Evolutionary conservation across 2,113 vertebrate species (phyloP).

Genomic region (Phyllostomus discolor): DNA sequence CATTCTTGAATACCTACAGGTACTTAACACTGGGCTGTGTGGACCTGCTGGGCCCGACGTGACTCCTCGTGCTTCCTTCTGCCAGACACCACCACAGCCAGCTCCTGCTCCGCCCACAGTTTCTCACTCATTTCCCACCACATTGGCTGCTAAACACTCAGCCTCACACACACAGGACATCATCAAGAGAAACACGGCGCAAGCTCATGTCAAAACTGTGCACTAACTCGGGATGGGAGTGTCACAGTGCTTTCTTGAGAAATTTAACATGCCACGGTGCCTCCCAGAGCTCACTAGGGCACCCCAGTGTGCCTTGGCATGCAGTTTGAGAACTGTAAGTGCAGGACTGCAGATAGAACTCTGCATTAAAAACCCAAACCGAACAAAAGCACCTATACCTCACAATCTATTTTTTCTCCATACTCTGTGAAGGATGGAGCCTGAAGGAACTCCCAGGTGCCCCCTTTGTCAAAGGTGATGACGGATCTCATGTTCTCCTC

Average conservation of each 20-base stretch:
- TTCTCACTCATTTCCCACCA: background rate
- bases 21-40: background rate
- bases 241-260: background rate
- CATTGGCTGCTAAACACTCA: background rate
- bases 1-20: background rate
- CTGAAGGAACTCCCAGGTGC: conserved; percentile 97
- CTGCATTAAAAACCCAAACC: background rate
- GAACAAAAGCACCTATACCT: conserved; percentile 80
- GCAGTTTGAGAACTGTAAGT: background rate
- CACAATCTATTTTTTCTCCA: conserved; percentile 90
- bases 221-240: background rate
- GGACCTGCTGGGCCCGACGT: background rate
- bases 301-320: background rate
- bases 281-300: background rate
- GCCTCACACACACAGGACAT: background rate
- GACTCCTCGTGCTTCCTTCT: background rate
- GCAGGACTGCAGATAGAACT: background rate
- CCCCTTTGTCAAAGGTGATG: conserved; percentile 98
- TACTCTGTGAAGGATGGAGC: conserved; percentile 88
- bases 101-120: background rate
- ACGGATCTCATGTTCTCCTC: conserved; percentile 97
- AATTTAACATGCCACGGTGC: background rate
- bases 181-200: background rate
- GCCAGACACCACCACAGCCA: background rate
- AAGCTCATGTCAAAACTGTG: background rate